Base-by-base conservation (phyloP, 2,113 vertebrate genomes). In the Scartelaos histophorus region DNA sequence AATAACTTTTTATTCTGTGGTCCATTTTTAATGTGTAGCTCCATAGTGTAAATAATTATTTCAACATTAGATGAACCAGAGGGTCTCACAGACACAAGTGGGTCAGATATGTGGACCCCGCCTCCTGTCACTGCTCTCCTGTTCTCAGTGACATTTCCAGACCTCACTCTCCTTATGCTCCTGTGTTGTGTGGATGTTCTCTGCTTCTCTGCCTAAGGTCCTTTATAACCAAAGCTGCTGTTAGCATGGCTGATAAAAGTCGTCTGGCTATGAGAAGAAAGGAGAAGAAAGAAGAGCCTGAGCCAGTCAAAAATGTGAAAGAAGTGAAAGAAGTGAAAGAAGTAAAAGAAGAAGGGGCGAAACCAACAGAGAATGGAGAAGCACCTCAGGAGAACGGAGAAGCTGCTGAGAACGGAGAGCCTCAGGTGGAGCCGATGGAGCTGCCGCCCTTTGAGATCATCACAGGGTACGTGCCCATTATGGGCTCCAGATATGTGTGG, bases 391-490 rank as follows among this genome's bases (percentile, higher is more conserved):
- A 60, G 29, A 73, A 13, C 1, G 43, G 13, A 15, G 77, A 19
- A 1, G 53, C 45, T 13, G 69, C 80, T 16, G 66, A 58, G 56
- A 79, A 81, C 67, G 74, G 73, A 85, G 76, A 89, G 13, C 6
- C 66, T 43, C 65, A 83, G 73, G 68, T 84, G 4, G 91, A 93
- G 46, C 81, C 80, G 13, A 88, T 93, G 62, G 94, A 97, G 45
- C 89, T 98, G 73, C 96, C 96, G 0, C 96, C 96, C 0, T 98
- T 97, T 75, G 96, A 98, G 86, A 96, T 97, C 56, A 94, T 97
- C 69, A 89, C 91, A 15, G 96, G 96, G 97, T 98, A 90, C 91
- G 94, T 90, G 15, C 24, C 15, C 15, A 24, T 56, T 17, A 16
- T 35, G 29, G 5, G 24, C 1, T 51, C 16, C 47, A 49, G 47